Base-by-base conservation (phyloP, 2,113 vertebrate genomes). In the Psittacara wagleri region DNA sequence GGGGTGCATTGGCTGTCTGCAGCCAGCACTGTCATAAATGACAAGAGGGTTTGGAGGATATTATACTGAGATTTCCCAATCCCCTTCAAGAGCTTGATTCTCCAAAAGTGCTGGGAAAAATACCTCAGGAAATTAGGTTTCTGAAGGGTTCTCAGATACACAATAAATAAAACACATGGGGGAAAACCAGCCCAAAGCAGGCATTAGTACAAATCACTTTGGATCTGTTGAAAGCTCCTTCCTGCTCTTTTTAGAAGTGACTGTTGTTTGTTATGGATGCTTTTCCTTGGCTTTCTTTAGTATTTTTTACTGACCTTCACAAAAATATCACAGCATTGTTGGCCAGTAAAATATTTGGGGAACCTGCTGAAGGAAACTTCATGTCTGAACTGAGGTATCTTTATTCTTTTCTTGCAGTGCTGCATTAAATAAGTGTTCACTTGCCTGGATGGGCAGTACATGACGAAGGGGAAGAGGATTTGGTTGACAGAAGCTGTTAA, bases 391-490 rank as follows among this genome's bases (percentile, higher is more conserved):
- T 59, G 78, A 96, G 43, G 41, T 41, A 49, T 48, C 81, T 87
- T 90, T 92, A 68, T 84, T 69, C 86, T 93, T 86, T 82, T 84
- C 86, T 92, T 89, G 44, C 35, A 89, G 74, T 89, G 86, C 29
- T 69, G 89, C 80, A 96, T 94, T 95, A 94, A 96, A 94, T 95
- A 91, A 91, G 80, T 18, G 1, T 88, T 93, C 95, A 92, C 94
- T 86, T n/a, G 25, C 55, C 70, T 73, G 70, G 52, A 11, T 54
- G 54, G 81, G n/a, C 54, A 76, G 77, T 2, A 51, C 57, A 15
- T 10, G 86, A n/a, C 22, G 62, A 82, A 57, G 48, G 75, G 37
- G 79, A 88, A 91, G 55, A 68, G 13, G 22, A 7, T 78, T 61
- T 86, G 73, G 64, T 49, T 93, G 92, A 87, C 88, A 94, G 80